Evolutionary conservation across 2,113 vertebrate species (phyloP), one percentile per base, ranked within the genome.

Genomic region (Xenus cinereus): DNA sequence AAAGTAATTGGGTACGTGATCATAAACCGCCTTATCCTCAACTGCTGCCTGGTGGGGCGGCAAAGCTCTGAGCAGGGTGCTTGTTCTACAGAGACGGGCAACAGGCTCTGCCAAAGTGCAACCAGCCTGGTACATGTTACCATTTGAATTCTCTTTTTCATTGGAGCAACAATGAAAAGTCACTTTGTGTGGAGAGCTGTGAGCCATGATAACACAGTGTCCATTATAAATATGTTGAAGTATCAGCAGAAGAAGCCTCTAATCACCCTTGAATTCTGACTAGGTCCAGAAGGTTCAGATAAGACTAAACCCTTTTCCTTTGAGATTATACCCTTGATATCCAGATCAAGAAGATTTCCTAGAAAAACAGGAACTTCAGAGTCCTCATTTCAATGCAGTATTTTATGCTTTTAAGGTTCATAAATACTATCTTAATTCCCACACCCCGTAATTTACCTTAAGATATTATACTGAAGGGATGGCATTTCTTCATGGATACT

Each of bases 21-120:
- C 64, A 26, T 48, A 37, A 81, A 92, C 8, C 1, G 1, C 24
- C 12, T 74, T 71, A 64, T 62, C 37, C 45, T 85, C 41, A 68
- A 6, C 19, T 41, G 39, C 43, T 5, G 3, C 39, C 30, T 37
- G 23, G 16, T 73, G 54, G 37, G 81, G 57, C 57, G 43, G 53
- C 5, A 0, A 20, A 0, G 2, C 26, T 57, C 23, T 30, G 56
- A 46, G 35, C 6, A 3, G 5, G 2, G 16, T 28, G 19, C 35
- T 82, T 43, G 8, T 76, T 79, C 39, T 56, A 12, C 30, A 73
- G 63, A 76, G 67, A 54, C 2, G 14, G 73, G 53, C 39, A 64
- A 45, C n/a, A 67, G 35, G 30, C 27, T 81, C 14, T 76, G 35
- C 67, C 51, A 72, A 76, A 79, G 88, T 53, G 78, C 33, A 46